Conservation (phyloP, 1,140 invertebrate genomes). For the Drosophila guanche region DNA sequence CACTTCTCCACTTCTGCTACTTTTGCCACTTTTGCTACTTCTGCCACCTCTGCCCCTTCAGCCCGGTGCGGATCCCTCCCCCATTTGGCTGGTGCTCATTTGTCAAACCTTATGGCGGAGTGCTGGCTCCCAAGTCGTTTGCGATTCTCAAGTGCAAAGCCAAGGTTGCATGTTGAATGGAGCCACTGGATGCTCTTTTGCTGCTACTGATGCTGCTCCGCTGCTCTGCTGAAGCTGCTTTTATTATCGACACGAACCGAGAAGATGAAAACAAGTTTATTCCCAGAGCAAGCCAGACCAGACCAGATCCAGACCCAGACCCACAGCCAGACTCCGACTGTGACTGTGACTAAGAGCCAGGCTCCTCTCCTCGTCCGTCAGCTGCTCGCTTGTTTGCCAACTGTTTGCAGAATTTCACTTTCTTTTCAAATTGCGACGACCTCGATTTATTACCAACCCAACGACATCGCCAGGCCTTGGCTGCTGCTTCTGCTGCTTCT, state of each 20-base stretch:
- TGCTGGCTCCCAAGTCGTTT: background rate
- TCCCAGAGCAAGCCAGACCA: conserved; percentile 28
- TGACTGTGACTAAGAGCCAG: conserved; percentile 24
- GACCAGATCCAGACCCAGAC: conserved; percentile 14
- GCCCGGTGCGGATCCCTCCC: background rate
- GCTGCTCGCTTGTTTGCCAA: conserved; percentile 56
- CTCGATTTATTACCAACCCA: conserved; percentile 68
- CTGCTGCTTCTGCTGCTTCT: no score
- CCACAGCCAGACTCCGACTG: conserved; percentile 1
- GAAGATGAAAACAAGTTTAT: conserved; percentile 36
- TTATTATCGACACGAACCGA: conserved; percentile 74
- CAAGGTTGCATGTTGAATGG: conserved; percentile 60
- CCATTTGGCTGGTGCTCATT: conserved; percentile 23
- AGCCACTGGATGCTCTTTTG: conserved; percentile 18
- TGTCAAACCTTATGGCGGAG: conserved; percentile 62
- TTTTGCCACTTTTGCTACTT: conserved; percentile 1
- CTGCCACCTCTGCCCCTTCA: background rate
- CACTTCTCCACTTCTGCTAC: conserved; percentile 8
- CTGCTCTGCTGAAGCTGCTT: conserved; percentile 33
- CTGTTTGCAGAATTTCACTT: conserved; percentile 79
- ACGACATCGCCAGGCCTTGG: conserved; percentile 37
- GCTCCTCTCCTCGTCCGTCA: conserved; percentile 52
- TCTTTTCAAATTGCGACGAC: conserved; percentile 78
- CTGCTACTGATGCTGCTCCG: conserved; percentile 7
- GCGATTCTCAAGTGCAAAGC: conserved; percentile 72